A percentile compares a stretch with the other conserved stretches of the same genome.
Evolutionary conservation across 2,797 vertebrate genomes (phyloP).

Genomic region (Antennarius maculatus): DNA sequence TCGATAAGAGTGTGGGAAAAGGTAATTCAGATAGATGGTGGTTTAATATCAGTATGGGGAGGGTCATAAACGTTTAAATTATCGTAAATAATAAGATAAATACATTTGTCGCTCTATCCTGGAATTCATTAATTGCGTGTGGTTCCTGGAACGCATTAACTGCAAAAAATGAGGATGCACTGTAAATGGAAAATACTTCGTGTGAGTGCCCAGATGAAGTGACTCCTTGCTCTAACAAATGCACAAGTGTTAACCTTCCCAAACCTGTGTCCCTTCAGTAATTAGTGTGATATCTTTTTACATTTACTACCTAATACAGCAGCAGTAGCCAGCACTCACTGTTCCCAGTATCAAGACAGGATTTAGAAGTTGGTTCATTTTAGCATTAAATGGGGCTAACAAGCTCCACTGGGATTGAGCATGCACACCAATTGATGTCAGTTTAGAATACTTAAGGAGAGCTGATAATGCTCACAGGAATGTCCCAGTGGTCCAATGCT

Average conservation of each 20-base stretch:
- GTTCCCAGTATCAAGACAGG: constrained; percentile 55
- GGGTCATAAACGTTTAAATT: too few species aligned
- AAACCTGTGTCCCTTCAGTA: constrained; percentile 57
- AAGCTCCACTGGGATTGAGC: constrained; percentile 73
- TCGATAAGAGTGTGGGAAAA: too few species aligned
- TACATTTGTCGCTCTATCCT: too few species aligned
- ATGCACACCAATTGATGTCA: constrained; percentile 69
- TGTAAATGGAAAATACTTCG: constrained; percentile 16
- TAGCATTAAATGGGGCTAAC: constrained; percentile 75
- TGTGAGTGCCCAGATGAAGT: constrained; percentile 43
- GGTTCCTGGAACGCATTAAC: too few species aligned
- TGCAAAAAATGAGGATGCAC: too few species aligned
- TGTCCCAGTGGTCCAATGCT: constrained; percentile 59
- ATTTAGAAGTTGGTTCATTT: constrained; percentile 69
- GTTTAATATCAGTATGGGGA: too few species aligned
- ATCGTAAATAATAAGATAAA: too few species aligned
- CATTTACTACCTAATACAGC: constrained; percentile 52
- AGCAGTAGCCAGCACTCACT: constrained; percentile 33
- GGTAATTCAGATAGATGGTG: too few species aligned
- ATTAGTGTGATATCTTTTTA: constrained; percentile 64
- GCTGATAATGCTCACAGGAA: constrained; percentile 66
- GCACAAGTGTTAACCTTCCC: constrained; percentile 47
- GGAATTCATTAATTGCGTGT: too few species aligned
- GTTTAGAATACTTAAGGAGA: constrained; percentile 74
- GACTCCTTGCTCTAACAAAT: constrained; percentile 45